phyloP scores from a whole-genome alignment of 1,140 invertebrate species.

The Lepidurus arcticus region DNA sequence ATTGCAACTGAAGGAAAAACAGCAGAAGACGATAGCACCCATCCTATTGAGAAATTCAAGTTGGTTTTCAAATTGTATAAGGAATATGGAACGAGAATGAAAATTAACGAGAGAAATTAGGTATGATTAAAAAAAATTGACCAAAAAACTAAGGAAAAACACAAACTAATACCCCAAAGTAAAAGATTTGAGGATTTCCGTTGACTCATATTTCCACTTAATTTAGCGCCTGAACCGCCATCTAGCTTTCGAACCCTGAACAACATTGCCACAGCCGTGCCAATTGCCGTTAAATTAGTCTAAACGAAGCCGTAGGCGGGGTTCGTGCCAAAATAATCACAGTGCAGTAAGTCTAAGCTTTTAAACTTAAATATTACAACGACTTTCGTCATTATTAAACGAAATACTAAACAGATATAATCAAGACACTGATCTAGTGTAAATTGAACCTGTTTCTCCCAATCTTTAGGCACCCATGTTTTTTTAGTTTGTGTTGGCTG shows the following conservation, averaged over 20 bases:
- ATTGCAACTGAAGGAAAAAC: no score
- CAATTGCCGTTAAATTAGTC: constrained; percentile 2
- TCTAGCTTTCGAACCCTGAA: not conserved
- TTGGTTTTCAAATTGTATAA: no score
- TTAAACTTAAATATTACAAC: not conserved
- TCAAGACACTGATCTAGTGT: not conserved
- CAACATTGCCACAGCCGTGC: no score
- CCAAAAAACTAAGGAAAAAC: no score
- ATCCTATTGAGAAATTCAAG: no score
- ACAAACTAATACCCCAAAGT: no score
- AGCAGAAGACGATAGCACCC: no score
- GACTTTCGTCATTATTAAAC: not conserved
- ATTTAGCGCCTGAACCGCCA: not conserved
- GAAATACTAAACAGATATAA: not conserved
- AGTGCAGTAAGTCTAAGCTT: not conserved
- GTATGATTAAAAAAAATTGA: no score
- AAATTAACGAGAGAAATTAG: no score
- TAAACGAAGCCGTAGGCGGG: constrained; percentile 17
- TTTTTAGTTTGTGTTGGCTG: not conserved
- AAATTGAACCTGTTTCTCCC: not conserved
- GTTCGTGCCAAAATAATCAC: constrained; percentile 15
- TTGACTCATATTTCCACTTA: no score
- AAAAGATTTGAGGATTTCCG: no score
- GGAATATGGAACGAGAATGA: no score
- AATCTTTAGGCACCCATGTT: constrained; percentile 1